phyloP scores from a whole-genome alignment of 2,797 vertebrate genomes.

The Gymnoscopelus microlampas region DNA sequence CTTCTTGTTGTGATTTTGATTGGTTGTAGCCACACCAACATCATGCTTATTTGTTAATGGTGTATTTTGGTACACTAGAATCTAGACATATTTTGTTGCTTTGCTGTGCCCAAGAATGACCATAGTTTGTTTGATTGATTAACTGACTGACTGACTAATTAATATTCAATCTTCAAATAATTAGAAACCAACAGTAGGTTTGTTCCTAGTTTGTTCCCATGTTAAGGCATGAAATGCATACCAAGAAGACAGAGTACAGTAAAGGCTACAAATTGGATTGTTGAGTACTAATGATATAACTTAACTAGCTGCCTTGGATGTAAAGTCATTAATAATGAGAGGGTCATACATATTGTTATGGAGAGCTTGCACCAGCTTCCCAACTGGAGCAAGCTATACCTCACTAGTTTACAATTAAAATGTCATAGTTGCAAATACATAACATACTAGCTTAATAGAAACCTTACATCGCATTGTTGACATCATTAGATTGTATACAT shows the following conservation, averaged over 20 bases:
- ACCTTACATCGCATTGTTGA: slow-evolving; percentile 55
- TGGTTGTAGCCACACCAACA: too few relatives aligned
- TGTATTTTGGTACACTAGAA: too few relatives aligned
- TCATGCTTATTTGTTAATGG: too few relatives aligned
- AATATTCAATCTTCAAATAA: too few relatives aligned
- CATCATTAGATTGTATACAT: slow-evolving; percentile 35
- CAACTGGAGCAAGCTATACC: slow-evolving; percentile 50
- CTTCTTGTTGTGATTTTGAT: too few relatives aligned
- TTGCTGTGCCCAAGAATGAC: too few relatives aligned
- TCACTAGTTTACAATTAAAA: slow-evolving; percentile 66
- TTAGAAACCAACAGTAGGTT: slow-evolving; percentile 5
- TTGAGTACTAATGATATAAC: slow-evolving; percentile 26
- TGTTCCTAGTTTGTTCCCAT: slow-evolving; percentile 26
- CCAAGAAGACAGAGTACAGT: slow-evolving; percentile 18
- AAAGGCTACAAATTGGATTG: slow-evolving; percentile 25
- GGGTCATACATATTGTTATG: slow-evolving; percentile 29
- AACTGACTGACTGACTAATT: too few relatives aligned
- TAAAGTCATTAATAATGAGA: slow-evolving; percentile 61
- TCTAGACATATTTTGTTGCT: too few relatives aligned
- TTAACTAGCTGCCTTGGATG: slow-evolving; percentile 59
- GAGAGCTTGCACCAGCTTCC: slow-evolving; percentile 20
- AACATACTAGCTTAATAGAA: slow-evolving; percentile 50
- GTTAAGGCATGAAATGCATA: slow-evolving; percentile 35
- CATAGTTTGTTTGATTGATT: too few relatives aligned
- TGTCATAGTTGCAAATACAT: slow-evolving; percentile 52